These are phyloP conservation scores for Cyanoliseus patagonus DNA, from an alignment of 2,113 vertebrate species.

Conservation along the genomic window DNA sequence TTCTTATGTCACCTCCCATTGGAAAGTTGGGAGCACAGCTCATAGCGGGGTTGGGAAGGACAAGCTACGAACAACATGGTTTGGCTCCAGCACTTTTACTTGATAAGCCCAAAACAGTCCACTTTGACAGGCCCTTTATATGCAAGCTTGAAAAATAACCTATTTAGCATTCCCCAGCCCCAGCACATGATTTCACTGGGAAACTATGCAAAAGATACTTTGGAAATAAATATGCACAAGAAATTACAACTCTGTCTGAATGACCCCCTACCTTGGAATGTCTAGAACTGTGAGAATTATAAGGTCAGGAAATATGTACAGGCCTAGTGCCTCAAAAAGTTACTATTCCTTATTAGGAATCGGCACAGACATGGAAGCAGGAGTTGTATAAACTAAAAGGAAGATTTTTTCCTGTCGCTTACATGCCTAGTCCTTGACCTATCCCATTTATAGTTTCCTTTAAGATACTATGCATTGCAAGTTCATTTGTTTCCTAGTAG, in stretches of 20 bases:
- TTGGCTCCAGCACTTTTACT: constrained; percentile 62
- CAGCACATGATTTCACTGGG: constrained; percentile 84
- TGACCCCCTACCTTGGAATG: constrained; percentile 84
- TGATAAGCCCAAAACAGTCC: constrained; percentile 67
- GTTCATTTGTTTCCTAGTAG: constrained; percentile 76
- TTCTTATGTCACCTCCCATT: neutral
- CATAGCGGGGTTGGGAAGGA: neutral
- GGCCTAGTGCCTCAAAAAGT: constrained; percentile 74
- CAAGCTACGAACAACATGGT: neutral
- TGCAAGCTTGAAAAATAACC: constrained; percentile 80
- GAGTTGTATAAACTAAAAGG: constrained; percentile 78
- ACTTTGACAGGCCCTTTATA: constrained; percentile 78
- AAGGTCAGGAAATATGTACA: constrained; percentile 79
- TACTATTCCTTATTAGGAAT: constrained; percentile 83
- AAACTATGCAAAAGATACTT: constrained; percentile 93
- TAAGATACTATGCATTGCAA: constrained; percentile 73
- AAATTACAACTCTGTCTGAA: constrained; percentile 82
- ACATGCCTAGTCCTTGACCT: constrained; percentile 78
- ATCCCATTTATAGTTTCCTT: constrained; percentile 84
- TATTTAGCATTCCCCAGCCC: constrained; percentile 77
- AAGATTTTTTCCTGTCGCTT: constrained; percentile 73
- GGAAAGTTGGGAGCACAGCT: neutral
- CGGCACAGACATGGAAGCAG: constrained; percentile 74
- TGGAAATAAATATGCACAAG: constrained; percentile 90
- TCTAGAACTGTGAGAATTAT: constrained; percentile 85